Evolutionary conservation across 1,140 invertebrate genomes (phyloP).

Genomic region (Venturia canescens): DNA sequence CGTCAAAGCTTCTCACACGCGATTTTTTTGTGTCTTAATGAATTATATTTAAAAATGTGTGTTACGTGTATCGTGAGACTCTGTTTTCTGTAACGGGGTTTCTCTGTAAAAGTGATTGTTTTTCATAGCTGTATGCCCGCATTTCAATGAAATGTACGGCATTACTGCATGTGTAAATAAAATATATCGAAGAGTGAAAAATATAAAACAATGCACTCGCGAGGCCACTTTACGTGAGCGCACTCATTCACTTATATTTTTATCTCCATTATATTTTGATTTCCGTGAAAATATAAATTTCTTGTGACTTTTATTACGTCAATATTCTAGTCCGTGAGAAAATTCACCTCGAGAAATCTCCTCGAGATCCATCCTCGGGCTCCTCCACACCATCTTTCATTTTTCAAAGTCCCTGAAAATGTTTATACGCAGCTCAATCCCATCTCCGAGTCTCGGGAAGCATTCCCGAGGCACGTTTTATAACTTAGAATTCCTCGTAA

Average conservation of each 20-base stretch:
- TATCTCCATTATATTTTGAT: no score
- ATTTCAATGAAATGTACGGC: not conserved
- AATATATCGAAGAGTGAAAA: no score
- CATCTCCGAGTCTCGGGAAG: not conserved
- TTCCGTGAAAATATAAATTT: no score
- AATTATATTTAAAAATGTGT: no score
- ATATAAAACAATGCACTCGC: no score
- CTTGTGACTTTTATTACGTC: no score
- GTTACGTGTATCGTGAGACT: not conserved
- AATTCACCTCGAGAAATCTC: slow-evolving; percentile 31
- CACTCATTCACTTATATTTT: no score
- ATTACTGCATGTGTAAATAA: not conserved
- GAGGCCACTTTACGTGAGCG: no score
- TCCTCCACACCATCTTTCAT: not conserved
- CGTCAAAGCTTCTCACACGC: no score
- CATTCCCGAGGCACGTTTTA: not conserved
- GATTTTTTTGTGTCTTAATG: no score
- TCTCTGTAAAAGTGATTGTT: slow-evolving; percentile 9
- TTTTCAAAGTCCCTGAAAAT: slow-evolving; percentile 6
- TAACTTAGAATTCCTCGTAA: slow-evolving; percentile 8
- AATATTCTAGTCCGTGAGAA: no score
- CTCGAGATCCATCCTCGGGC: not conserved
- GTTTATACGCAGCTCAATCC: no score
- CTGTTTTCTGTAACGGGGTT: slow-evolving; percentile 38
- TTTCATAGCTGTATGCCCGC: slow-evolving; percentile 14